Percentiles rank a stretch among this genome's conserved stretches.
These are phyloP conservation scores for Phragmatobia fuliginosa DNA, from an alignment of 2,888 invertebrate species.

Conservation along the genomic window DNA sequence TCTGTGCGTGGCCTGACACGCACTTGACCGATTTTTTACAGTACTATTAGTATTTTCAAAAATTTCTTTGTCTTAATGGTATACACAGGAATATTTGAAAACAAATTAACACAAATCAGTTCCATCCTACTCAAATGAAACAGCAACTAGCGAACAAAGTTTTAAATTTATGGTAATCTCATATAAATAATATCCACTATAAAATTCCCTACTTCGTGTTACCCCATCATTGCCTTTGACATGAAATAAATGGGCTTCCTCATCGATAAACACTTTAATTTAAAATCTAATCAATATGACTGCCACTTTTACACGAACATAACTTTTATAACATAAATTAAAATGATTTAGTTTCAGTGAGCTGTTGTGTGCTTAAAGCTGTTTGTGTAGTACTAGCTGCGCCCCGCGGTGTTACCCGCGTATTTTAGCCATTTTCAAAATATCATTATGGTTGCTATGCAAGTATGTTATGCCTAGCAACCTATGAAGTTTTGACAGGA, in stretches of 20 bases:
- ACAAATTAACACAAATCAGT: neutral
- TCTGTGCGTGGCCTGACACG: too few relatives aligned
- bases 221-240: conserved; percentile 24
- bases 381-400: too few relatives aligned
- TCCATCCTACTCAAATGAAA: neutral
- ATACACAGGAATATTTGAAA: too few relatives aligned
- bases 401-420: too few relatives aligned
- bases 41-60: too few relatives aligned
- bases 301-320: conserved; percentile 21
- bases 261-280: conserved; percentile 42
- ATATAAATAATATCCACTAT: neutral
- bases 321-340: conserved; percentile 4
- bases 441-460: too few relatives aligned
- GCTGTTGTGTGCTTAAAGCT: too few relatives aligned
- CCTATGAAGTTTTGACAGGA: too few relatives aligned
- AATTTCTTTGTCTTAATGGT: too few relatives aligned
- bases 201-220: neutral
- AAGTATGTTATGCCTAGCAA: too few relatives aligned
- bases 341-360: neutral
- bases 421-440: too few relatives aligned
- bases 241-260: conserved; percentile 29
- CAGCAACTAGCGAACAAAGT: neutral
- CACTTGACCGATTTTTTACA: too few relatives aligned
- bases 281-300: conserved; percentile 47
- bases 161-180: neutral